Evolutionary conservation across 1,140 invertebrate species (phyloP), one percentile per base, ranked within the genome.

Genomic region (Cotesia glomerata): DNA sequence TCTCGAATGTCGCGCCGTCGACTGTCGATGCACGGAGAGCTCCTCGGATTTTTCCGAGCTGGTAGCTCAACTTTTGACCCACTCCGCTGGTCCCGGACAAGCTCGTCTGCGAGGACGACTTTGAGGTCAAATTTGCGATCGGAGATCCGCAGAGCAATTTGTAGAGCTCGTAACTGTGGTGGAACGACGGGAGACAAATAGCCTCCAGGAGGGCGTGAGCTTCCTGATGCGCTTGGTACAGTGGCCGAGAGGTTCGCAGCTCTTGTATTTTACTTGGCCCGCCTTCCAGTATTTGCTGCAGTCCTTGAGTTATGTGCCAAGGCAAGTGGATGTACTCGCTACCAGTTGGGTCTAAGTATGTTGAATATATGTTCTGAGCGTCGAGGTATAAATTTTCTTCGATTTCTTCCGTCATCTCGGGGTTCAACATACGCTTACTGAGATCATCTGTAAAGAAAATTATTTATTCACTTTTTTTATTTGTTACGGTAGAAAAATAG

Each of bases 211-310:
- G 81, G 45, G 90, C 88, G 81, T 94, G 94, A 2, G 93, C 92
- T 86, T 94, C 91, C 80, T 95, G 92, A 81, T 95, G 95, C 0
- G 95, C 94, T 86, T 94, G 90, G 81, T 93, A 96, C 13, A 96
- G 82, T 1, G 94, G 92, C 70, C 92, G 89, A 36, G 93, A 94
- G 18, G 93, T 95, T 81, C 94, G 89, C 51, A 95, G 88, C 80
- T 93, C 93, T 32, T 92, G 90, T 34, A 95, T 89, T 79, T 90
- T 91, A 71, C 91, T 88, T 18, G 90, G 86, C 9, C 89, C 89
- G 51, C 90, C 90, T 74, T 90, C 88, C 45, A 95, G 85, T 79
- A 95, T 88, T 83, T 88, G 84, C 73, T 86, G 85, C 75, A 95
- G 89, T 79, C 93, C 91, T 39, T 87, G 83, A 0, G 91, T 89